Evolutionary conservation across 2,797 vertebrate species (phyloP).

Genomic region (Bradypodion pumilum): DNA sequence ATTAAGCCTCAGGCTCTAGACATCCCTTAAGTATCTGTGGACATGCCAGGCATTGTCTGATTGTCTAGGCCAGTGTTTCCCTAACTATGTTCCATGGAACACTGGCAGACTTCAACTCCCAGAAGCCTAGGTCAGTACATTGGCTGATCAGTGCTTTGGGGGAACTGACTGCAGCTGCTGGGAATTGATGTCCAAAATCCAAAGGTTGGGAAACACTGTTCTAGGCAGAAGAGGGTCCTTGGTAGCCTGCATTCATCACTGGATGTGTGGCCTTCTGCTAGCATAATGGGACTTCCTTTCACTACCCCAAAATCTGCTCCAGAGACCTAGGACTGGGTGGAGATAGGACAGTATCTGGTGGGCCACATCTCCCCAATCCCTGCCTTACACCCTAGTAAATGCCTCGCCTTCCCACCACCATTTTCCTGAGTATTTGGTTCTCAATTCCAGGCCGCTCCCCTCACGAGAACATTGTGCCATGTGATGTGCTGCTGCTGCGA

Average conservation of each 20-base stretch:
- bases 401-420: not conserved
- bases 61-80: not conserved
- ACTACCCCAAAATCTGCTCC: not conserved
- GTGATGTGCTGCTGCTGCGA: conserved; percentile 91
- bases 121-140: too few relatives aligned
- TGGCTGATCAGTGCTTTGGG: too few relatives aligned
- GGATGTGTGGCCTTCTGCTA: too few relatives aligned
- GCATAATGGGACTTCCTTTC: not conserved
- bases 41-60: not conserved
- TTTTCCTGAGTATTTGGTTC: not conserved
- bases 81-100: too few relatives aligned
- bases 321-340: not conserved
- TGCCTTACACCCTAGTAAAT: not conserved
- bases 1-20: not conserved
- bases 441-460: conserved; percentile 86
- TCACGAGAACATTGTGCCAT: conserved; percentile 93
- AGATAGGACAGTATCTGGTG: not conserved
- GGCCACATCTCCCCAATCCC: not conserved
- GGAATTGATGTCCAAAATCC: too few relatives aligned
- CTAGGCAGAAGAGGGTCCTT: not conserved
- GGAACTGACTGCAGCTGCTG: too few relatives aligned
- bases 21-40: not conserved
- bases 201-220: too few relatives aligned
- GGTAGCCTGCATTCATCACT: not conserved
- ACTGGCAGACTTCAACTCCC: too few relatives aligned